A percentile compares a stretch with the other conserved stretches of the same genome.
Evolutionary conservation across 2,113 vertebrate genomes (phyloP).

Genomic region (Notiomystis cincta): DNA sequence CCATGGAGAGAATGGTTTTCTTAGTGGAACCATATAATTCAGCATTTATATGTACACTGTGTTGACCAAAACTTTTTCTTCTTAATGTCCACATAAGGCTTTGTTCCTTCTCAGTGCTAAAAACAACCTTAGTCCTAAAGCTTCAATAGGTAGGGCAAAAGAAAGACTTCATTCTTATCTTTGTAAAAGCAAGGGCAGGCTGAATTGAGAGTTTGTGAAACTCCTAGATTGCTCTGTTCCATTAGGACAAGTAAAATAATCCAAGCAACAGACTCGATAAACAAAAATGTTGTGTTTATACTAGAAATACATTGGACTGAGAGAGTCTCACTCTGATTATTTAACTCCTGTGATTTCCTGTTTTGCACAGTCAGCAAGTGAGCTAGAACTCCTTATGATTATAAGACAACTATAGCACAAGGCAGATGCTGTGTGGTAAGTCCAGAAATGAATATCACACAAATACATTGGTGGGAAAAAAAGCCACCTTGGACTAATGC

Average conservation of each 20-base stretch:
- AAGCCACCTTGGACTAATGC: background rate
- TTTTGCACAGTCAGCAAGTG: background rate
- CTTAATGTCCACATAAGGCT: background rate
- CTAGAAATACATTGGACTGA: background rate
- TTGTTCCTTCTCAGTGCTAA: background rate
- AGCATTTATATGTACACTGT: background rate
- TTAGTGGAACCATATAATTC: background rate
- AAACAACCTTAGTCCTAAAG: background rate
- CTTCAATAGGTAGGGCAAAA: background rate
- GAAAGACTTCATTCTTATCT: background rate
- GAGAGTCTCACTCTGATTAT: background rate
- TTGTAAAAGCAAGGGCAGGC: background rate
- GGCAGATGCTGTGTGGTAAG: background rate
- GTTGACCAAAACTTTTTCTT: background rate
- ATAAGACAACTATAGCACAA: background rate
- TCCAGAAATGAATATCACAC: background rate
- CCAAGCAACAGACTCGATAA: background rate
- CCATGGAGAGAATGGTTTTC: background rate
- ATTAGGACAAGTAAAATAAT: background rate
- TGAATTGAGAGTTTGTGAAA: background rate
- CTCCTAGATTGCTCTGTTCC: background rate
- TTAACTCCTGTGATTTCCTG: background rate
- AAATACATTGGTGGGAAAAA: background rate
- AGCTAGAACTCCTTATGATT: background rate
- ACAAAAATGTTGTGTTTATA: background rate